Evolutionary conservation across 2,888 invertebrate species (phyloP).

Genomic region (Panopea generosa): DNA sequence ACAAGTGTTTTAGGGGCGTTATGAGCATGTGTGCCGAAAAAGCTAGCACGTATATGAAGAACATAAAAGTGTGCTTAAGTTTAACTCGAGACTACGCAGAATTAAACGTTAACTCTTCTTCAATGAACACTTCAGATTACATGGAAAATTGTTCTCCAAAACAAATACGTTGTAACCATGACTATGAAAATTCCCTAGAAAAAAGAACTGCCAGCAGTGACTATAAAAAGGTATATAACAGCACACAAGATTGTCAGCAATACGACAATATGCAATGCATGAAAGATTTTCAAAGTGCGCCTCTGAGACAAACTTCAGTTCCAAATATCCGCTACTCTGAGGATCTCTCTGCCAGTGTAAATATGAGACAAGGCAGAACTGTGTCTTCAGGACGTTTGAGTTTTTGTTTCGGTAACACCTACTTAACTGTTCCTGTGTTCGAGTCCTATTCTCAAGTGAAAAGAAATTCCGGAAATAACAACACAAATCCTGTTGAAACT

Average conservation of each 20-base stretch:
- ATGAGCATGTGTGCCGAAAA: conserved; percentile 71
- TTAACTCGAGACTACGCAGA: conserved; percentile 40
- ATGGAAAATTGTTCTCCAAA: no score
- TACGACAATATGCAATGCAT: no score
- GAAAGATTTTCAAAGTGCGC: no score
- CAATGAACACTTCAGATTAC: no score
- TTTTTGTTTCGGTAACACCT: conserved; percentile 59
- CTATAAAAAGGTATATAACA: no score
- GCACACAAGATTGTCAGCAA: no score
- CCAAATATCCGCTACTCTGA: conserved; percentile 18
- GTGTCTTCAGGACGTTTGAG: conserved; percentile 54
- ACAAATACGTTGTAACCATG: no score
- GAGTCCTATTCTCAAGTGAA: conserved; percentile 15
- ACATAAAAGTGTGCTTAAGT: conserved; percentile 76
- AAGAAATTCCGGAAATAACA: conserved; percentile 51
- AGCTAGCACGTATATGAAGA: conserved; percentile 72
- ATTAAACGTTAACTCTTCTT: neutral
- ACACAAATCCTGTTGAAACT: conserved; percentile 21
- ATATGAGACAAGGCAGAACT: conserved; percentile 36
- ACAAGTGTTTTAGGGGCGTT: conserved; percentile 69
- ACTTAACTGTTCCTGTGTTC: conserved; percentile 47
- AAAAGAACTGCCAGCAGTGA: no score
- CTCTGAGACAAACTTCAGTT: no score
- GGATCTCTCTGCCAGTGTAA: conserved; percentile 19
- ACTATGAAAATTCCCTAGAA: no score